Evolutionary conservation across 2,888 invertebrate genomes (phyloP).

Genomic region (Pandemis cinnamomeana): DNA sequence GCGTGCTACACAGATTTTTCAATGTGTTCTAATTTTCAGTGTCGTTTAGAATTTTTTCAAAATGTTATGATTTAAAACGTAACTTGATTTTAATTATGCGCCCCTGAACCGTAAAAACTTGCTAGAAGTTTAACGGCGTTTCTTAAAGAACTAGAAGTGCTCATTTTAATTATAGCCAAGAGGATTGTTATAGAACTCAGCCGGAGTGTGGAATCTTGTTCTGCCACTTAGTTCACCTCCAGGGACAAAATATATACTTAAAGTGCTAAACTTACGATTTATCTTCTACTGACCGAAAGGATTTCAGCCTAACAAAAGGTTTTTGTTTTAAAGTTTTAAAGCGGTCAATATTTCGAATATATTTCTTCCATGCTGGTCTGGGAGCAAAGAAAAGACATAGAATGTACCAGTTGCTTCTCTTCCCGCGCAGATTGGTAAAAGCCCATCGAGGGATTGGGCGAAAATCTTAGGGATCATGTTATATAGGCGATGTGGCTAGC

Average conservation of each 20-base stretch:
- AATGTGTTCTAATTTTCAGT: too few relatives aligned
- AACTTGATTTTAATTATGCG: not conserved
- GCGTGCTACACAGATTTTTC: too few relatives aligned
- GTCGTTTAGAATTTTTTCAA: too few relatives aligned
- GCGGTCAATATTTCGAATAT: not conserved
- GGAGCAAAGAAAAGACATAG: too few relatives aligned
- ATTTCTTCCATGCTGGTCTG: too few relatives aligned
- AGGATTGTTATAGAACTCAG: not conserved
- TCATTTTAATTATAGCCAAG: slow-evolving; percentile 10
- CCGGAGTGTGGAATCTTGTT: slow-evolving; percentile 11
- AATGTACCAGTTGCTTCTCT: too few relatives aligned
- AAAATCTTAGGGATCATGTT: too few relatives aligned
- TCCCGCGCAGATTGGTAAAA: too few relatives aligned
- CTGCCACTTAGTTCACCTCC: not conserved
- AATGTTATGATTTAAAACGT: too few relatives aligned
- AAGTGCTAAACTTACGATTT: not conserved
- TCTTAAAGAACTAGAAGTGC: slow-evolving; percentile 3
- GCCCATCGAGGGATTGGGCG: too few relatives aligned
- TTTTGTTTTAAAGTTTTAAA: not conserved
- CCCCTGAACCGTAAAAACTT: not conserved
- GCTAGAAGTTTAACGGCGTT: not conserved
- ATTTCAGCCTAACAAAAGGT: not conserved
- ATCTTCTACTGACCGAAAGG: not conserved
- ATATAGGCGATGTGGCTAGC: too few relatives aligned
- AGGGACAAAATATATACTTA: slow-evolving; percentile 1